Conservation (phyloP, 2,797 vertebrate genomes). For the Kryptopterus vitreolus region DNA sequence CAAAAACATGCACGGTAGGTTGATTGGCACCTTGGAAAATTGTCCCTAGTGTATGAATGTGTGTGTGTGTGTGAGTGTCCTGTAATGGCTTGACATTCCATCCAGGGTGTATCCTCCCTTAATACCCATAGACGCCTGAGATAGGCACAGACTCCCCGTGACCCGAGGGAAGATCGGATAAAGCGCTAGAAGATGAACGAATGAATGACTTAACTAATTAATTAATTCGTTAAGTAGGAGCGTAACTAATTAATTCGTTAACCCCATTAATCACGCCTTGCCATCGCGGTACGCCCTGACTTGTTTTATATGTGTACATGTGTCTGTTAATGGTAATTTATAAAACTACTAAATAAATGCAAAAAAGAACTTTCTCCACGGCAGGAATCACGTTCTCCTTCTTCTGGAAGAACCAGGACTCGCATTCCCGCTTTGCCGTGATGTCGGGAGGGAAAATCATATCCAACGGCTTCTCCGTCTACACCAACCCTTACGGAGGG, state of each 20-base stretch:
- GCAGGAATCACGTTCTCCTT: constrained; percentile 95
- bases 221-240: constrained; percentile 22
- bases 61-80: too few relatives aligned
- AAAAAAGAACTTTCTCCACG: not conserved
- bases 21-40: too few relatives aligned
- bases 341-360: not conserved
- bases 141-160: too few relatives aligned
- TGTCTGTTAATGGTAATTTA: not conserved
- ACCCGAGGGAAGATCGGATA: too few relatives aligned
- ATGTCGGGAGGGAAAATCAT: constrained; percentile 88
- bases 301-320: not conserved
- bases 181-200: too few relatives aligned
- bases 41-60: too few relatives aligned
- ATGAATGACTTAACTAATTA: too few relatives aligned
- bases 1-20: too few relatives aligned
- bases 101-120: too few relatives aligned
- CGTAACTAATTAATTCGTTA: constrained; percentile 14
- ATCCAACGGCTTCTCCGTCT: constrained; percentile 90
- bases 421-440: constrained; percentile 70
- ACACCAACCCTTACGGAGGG: constrained; percentile 76
- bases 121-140: too few relatives aligned
- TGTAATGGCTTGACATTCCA: too few relatives aligned
- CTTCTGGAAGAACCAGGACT: constrained; percentile 92
- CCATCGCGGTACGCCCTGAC: not conserved
- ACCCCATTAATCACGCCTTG: constrained; percentile 11